Base-by-base conservation (phyloP, 1,140 invertebrate species). In the Gryon sp. region DNA sequence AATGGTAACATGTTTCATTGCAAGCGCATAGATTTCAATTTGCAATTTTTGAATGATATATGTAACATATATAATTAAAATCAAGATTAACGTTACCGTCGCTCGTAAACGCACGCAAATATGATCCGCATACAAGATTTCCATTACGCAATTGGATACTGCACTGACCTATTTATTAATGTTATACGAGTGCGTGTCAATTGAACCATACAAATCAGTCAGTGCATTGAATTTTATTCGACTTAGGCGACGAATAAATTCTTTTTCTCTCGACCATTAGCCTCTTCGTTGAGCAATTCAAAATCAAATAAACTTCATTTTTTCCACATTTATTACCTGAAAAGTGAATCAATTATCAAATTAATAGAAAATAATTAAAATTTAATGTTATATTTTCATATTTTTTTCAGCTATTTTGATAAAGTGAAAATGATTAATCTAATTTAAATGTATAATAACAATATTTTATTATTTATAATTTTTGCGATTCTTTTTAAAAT, bases 141-240 rank as follows among this genome's bases (percentile, higher is more conserved):
- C 50, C 24, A 52, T 76, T 69, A 52, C 65, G 65, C 65, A 76
- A 76, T 76, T 45, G 59, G 65, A 76, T 70, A 76, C 59, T 60
- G 60, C 34, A 36, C 18, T 76, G 74, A 70, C 74, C 74, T 57
- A 65, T 63, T 76, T 76, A 70, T 76, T 76, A 65, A 76, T 70
- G 74, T 65, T 52, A 70, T 70, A 45, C 53, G 65, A 76, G 74
- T 65, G 65, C 74, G 52, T 60, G 50, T 69, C 74, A 76, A 70
- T 76, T 70, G 74, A 70, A 76, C 59, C 74, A 70, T 65, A 76
- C 65, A 50, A 76, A 76, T 76, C 74, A 57, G 65, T 70, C 63
- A 65, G 20, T 30, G 52, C 52, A 41, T 43, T 62, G 40, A 60
- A 68, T 57, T 73, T 63, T 57, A 63, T 48, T 63, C 50, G 24